Base-by-base conservation (phyloP, 1,140 invertebrate genomes). In the Trichoplusia ni region DNA sequence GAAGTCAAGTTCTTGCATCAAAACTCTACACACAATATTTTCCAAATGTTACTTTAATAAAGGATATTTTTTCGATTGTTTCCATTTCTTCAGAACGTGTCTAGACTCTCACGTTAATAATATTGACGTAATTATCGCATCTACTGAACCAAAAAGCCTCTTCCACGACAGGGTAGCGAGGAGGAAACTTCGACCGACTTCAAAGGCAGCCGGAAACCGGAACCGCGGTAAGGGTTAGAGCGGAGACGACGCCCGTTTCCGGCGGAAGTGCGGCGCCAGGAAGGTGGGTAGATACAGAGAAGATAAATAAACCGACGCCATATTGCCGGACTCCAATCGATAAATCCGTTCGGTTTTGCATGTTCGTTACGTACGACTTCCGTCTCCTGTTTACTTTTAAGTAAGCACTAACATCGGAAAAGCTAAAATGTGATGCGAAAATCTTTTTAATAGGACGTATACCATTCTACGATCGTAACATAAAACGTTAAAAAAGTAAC, bases 201-300 rank as follows among this genome's bases (percentile, higher is more conserved):
- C 82, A 88, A 86, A 87, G 82, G 79, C 81, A 77, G 71, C 64
- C 86, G 86, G 84, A 85, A 90, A 86, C 84, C 82, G 87, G 87
- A 90, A 88, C 78, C 77, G 73, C 71, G 81, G 87, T 79, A 90
- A 90, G 87, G 87, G 87, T 88, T 90, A 86, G 79, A 86, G 73
- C 83, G 87, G 85, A 87, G 86, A 88, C 87, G 87, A 83, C 82
- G 81, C 81, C 73, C 82, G 84, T 86, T 87, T 90, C 87, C 85
- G 81, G 53, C 79, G 85, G 85, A 90, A 87, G 81, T 74, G 42
- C 71, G 84, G 87, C 85, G 87, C 87, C 87, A 88, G 87, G 84
- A 90, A 88, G 84, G 79, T 86, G 74, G 79, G 73, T 83, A 79
- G 71, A 78, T 77, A 77, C 62, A 77, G 73, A 81, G 64, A 71